Evolutionary conservation across 2,888 invertebrate genomes (phyloP), one percentile per base, ranked within the genome.

Genomic region (Lycophotia porphyrea): DNA sequence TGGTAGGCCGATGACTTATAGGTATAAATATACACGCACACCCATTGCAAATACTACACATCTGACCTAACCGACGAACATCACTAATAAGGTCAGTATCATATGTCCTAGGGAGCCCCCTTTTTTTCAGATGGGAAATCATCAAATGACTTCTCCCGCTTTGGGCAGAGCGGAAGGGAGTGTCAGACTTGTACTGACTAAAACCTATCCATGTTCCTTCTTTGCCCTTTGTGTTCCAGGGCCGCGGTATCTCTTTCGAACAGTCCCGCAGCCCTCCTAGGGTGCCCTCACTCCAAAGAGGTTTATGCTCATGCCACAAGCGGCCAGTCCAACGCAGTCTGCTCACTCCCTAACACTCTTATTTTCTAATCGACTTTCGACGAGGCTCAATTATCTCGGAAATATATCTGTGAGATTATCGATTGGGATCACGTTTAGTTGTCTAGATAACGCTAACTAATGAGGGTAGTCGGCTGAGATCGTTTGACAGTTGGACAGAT

Each of bases 351-450:
- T n/a, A 39, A 63, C 85, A 89, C 90, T 90, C 83, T 90, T 90
- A 88, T 88, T 88, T 88, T 88, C 85, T 88, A 88, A 85, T 86
- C 82, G 81, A 88, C 87, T 87, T 87, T 87, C 88, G 88, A 84
- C 87, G 85, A 76, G 74, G 39, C 49, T 71, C 81, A 86, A 86
- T 86, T 88, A 87, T 86, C 88, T 88, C 34, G 55, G 85, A 82
- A 80, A 84, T 88, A 80, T 80, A 87, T 87, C 88, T 85, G 49
- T 63, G 58, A 75, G 83, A 81, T 76, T 85, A 82, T 81, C 77
- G 85, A 88, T 87, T 80, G 72, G 55, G 66, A 85, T 81, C 86
- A 77, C 78, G 76, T 74, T 39, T n/a, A 67, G 74, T 71, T 76
- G 83, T 83, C 70, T 70, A 85, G 84, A 88, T 88, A 85, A 79